phyloP scores from a whole-genome alignment of 2,113 vertebrate genomes.

The Anhinga anhinga region DNA sequence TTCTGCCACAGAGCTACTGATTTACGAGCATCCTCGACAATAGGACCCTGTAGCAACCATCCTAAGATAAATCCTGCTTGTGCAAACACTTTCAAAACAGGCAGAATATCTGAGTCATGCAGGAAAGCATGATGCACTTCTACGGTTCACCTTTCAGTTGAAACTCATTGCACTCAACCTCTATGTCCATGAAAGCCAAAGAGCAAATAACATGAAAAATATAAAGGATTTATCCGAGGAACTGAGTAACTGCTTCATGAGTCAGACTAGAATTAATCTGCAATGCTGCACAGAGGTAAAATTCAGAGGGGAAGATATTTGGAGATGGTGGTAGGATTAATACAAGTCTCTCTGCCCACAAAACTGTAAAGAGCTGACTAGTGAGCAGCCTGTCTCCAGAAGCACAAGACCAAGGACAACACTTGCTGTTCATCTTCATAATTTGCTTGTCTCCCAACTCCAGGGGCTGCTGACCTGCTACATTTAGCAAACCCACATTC shows the following conservation, averaged over 20 bases:
- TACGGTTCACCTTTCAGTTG: background rate
- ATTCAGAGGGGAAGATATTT: background rate
- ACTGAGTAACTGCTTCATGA: background rate
- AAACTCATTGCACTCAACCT: background rate
- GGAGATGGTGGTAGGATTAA: background rate
- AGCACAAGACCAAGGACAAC: background rate
- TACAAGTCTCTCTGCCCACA: background rate
- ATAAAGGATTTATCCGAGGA: background rate
- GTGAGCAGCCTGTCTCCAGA: background rate
- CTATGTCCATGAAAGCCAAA: background rate
- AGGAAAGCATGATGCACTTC: slow-evolving; percentile 24
- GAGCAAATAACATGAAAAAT: background rate
- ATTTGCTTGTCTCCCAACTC: background rate
- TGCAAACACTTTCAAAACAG: slow-evolving; percentile 33
- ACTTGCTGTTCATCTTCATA: background rate
- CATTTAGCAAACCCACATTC: background rate
- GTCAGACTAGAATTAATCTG: background rate
- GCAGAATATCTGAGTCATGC: slow-evolving; percentile 34
- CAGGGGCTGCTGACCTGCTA: background rate
- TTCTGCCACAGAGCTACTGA: slow-evolving; percentile 7
- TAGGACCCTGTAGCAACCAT: background rate
- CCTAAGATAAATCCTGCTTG: slow-evolving; percentile 15
- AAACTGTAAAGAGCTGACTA: background rate
- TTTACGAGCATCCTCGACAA: slow-evolving; percentile 7
- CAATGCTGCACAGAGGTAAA: background rate